These are phyloP conservation scores for Omphaloscelis lunosa DNA, from an alignment of 2,888 invertebrate genomes.

Conservation along the genomic window DNA sequence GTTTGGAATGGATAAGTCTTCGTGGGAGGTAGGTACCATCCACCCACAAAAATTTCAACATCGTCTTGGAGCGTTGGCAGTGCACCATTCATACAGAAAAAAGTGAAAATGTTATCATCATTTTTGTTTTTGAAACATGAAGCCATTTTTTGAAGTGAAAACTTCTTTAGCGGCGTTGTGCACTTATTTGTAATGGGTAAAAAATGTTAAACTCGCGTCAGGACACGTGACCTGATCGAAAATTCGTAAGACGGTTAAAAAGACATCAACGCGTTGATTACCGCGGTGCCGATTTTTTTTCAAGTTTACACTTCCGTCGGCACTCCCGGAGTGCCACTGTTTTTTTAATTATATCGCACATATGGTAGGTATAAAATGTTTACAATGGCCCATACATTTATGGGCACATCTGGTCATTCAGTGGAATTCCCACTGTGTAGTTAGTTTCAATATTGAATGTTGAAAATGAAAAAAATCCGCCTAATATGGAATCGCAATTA, in stretches of 20 bases:
- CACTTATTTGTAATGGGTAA: no score
- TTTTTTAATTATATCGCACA: conserved; percentile 9
- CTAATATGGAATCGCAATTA: background rate
- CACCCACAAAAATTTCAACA: background rate
- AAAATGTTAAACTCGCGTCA: no score
- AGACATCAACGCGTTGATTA: no score
- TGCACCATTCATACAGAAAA: background rate
- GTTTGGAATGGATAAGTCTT: background rate
- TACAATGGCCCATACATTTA: background rate
- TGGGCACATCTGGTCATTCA: background rate
- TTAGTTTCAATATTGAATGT: background rate
- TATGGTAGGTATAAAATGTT: background rate
- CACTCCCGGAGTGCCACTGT: no score
- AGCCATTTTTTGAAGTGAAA: no score
- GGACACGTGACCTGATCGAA: no score
- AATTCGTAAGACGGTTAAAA: no score
- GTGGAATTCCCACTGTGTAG: background rate
- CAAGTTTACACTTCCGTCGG: no score
- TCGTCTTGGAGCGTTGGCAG: background rate
- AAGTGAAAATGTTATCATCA: conserved; percentile 7
- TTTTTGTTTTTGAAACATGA: background rate
- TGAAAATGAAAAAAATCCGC: background rate
- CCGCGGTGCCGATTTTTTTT: no score
- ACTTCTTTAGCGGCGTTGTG: no score
- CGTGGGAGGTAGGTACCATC: background rate